phyloP scores from a whole-genome alignment of 2,797 vertebrate genomes.

The Manis crassicaudata region DNA sequence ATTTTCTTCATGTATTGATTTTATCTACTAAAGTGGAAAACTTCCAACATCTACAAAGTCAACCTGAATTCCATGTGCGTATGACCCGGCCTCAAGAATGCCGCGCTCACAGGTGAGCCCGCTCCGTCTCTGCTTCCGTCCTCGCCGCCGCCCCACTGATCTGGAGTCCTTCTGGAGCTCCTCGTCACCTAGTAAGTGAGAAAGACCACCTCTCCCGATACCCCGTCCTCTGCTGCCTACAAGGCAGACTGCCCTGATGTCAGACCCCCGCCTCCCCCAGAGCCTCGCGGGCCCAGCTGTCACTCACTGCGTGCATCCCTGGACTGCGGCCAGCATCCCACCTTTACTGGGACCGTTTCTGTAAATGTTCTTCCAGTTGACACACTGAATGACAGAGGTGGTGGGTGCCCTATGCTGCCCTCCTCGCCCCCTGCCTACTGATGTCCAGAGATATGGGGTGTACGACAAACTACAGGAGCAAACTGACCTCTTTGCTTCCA shows the following conservation, averaged over 20 bases:
- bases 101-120: no score
- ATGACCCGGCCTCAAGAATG: rapidly evolving
- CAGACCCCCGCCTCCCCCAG: rapidly evolving
- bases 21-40: neutral
- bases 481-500: neutral
- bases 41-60: neutral
- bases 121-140: rapidly evolving
- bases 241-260: no score
- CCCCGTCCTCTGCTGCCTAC: rapidly evolving
- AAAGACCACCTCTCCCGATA: neutral
- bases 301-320: no score
- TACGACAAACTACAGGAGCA: rapidly evolving
- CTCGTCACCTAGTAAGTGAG: neutral
- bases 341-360: no score
- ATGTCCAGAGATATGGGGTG: rapidly evolving
- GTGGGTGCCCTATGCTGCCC: neutral
- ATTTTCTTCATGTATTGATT: neutral
- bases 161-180: neutral
- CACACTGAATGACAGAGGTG: no score
- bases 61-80: neutral
- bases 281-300: rapidly evolving
- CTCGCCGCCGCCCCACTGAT: no score
- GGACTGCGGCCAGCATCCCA: rapidly evolving
- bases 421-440: rapidly evolving
- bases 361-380: neutral